Evolutionary conservation across 2,797 vertebrate genomes (phyloP), one percentile per base, ranked within the genome.

Genomic region (Hypotaenidia okinawae): DNA sequence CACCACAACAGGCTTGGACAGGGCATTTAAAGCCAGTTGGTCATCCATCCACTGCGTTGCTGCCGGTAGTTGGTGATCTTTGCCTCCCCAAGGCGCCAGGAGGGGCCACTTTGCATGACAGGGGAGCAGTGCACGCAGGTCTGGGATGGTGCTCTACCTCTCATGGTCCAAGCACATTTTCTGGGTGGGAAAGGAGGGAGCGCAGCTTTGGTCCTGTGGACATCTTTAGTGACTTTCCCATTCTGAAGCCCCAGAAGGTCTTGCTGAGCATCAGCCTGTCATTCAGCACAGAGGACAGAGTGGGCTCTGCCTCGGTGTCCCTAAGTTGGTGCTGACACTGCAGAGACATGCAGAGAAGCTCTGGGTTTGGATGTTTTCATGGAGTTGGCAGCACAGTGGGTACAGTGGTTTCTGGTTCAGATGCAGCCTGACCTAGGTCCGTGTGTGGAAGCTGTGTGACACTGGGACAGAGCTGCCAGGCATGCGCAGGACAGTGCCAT

Each of bases 11-110:
- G 66, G 35, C 89, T 80, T 1, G 0, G n/a, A 45, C 43, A 24
- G 70, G 69, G 33, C 51, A 13, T 27, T 72, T 28, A 22, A n/a
- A 47, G 54, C 66, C 52, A 82, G 57, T 32, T 41, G 85, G 19
- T 59, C 86, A 49, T 66, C 47, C 1, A 1, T 39, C 27, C 0
- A 0, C 32, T 33, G 28, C 1, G 0, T 4, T 35, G 61, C 79
- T 59, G 70, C 27, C 52, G 84, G 74, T 7, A 2, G 0, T 18
- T 35, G 16, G 4, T 74, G 35, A 23, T 76, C 33, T 91, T 14
- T 80, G 63, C 58, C 30, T 69, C 21, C 52, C 6, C 2, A 8
- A 39, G 30, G 24, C 47, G 13, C 52, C 0, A 0, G 9, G 17
- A 55, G 57, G 52, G 57, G n/a, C 62, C 19, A 19, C 21, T 51